phyloP scores from a whole-genome alignment of 2,797 vertebrate species.

The Pipistrellus pygmaeus region DNA sequence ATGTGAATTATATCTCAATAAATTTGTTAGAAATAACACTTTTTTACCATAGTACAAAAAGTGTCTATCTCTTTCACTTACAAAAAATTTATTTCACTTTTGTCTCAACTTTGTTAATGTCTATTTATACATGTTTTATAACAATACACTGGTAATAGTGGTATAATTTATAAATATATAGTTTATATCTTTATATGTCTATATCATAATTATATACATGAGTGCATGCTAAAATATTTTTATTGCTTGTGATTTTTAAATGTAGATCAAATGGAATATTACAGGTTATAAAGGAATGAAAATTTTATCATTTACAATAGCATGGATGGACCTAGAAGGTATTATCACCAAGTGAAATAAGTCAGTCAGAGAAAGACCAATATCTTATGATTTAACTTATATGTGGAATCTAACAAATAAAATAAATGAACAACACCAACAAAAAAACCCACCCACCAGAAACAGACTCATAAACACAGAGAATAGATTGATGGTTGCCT shows the following conservation, averaged over 20 bases:
- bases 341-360: not conserved
- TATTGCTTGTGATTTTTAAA: not conserved
- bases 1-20: not conserved
- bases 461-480: not conserved
- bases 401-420: not conserved
- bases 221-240: conserved; percentile 11
- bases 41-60: not conserved
- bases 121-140: not conserved
- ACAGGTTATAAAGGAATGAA: not conserved
- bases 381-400: not conserved
- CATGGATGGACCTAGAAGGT: not conserved
- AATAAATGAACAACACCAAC: not conserved
- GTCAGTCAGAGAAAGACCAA: not conserved
- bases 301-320: not conserved
- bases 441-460: no score
- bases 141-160: not conserved
- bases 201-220: not conserved
- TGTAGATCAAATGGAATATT: not conserved
- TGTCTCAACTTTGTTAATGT: not conserved
- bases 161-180: not conserved
- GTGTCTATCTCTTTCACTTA: not conserved
- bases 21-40: not conserved
- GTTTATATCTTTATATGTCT: not conserved
- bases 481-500: not conserved
- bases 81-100: conserved; percentile 1